Conservation (phyloP, 2,888 invertebrate species). For the Drosophila prolongata region DNA sequence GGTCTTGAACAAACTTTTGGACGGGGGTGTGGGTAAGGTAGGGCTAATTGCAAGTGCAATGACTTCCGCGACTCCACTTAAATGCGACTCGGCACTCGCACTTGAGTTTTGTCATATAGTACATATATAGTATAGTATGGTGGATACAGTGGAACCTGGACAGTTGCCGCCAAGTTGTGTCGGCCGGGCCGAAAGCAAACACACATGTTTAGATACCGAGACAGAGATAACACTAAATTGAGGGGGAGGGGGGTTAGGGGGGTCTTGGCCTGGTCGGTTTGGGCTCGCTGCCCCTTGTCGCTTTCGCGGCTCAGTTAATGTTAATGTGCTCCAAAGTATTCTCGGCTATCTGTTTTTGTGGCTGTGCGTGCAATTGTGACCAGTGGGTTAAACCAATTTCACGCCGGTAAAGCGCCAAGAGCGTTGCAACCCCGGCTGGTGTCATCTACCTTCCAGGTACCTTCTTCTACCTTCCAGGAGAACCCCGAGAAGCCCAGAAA, state of each 20-base stretch:
- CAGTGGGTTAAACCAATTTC: constrained; percentile 82
- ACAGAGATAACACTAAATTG: constrained; percentile 62
- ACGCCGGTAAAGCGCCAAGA: constrained; percentile 79
- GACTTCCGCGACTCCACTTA: constrained; percentile 64
- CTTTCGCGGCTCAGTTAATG: constrained; percentile 79
- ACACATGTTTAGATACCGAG: constrained; percentile 68
- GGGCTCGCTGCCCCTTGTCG: constrained; percentile 61
- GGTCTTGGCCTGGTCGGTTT: constrained; percentile 43
- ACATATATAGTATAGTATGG: neutral
- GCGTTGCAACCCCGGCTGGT: constrained; percentile 66
- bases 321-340: constrained; percentile 79
- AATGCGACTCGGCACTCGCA: constrained; percentile 42
- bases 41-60: constrained; percentile 64
- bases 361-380: constrained; percentile 76
- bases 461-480: neutral
- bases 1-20: neutral
- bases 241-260: constrained; percentile 12
- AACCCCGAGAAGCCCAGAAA: neutral
- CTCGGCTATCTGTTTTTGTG: constrained; percentile 37
- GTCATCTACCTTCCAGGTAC: constrained; percentile 34
- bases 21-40: constrained; percentile 1
- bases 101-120: constrained; percentile 44
- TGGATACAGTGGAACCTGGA: constrained; percentile 23
- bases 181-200: constrained; percentile 21
- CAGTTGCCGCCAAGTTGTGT: constrained; percentile 11